A percentile compares a stretch with the other conserved stretches of the same genome.
These are phyloP conservation scores for Nemotelus nigrinus DNA, from an alignment of 2,888 invertebrate species.

Conservation along the genomic window DNA sequence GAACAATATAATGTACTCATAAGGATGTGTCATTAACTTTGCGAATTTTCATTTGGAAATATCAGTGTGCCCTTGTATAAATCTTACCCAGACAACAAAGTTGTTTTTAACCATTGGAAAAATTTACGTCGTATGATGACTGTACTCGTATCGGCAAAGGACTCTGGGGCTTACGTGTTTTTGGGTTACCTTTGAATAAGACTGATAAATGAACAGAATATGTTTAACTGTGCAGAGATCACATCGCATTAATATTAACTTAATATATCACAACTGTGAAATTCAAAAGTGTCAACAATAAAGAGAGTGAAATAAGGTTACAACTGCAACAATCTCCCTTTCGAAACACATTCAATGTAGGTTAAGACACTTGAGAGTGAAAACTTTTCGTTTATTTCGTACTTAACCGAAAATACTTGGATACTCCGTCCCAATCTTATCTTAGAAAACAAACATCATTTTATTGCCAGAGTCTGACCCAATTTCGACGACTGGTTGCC, in stretches of 20 bases:
- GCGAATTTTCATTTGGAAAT: background rate
- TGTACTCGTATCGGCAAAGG: too few species aligned
- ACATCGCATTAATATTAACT: too few species aligned
- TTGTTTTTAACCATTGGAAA: too few species aligned
- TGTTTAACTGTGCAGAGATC: too few species aligned
- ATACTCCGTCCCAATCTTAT: slow-evolving; percentile 21
- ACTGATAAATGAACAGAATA: too few species aligned
- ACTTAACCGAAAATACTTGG: slow-evolving; percentile 8
- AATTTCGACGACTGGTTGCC: slow-evolving; percentile 23
- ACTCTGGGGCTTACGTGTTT: too few species aligned
- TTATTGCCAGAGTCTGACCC: slow-evolving; percentile 33
- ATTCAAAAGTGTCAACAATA: background rate
- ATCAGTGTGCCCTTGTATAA: background rate
- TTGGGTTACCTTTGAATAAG: too few species aligned
- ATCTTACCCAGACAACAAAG: too few species aligned
- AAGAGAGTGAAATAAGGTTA: background rate
- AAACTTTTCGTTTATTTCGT: slow-evolving; percentile 8
- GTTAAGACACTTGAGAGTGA: slow-evolving; percentile 17
- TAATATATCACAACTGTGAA: too few species aligned
- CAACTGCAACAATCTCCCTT: background rate
- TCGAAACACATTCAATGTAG: slow-evolving; percentile 1
- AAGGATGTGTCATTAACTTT: background rate
- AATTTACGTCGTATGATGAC: too few species aligned
- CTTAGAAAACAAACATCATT: slow-evolving; percentile 40
- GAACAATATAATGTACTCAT: slow-evolving; percentile 19